Conservation (phyloP, 1,140 invertebrate species). For the Drosophila mauritiana region DNA sequence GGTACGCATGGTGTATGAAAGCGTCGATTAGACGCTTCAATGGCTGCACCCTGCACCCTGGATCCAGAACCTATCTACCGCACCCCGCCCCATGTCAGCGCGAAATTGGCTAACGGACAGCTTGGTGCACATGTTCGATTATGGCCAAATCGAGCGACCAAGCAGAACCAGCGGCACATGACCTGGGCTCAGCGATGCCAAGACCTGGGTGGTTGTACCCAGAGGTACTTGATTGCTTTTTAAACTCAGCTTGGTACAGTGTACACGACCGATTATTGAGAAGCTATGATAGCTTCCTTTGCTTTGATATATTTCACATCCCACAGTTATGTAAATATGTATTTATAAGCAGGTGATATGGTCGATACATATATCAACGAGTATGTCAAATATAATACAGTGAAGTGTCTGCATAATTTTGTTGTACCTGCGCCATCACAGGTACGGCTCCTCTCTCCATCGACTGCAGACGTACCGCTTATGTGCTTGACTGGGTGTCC, state of each 20-base stretch:
- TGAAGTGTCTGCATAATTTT: neutral
- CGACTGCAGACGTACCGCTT: neutral
- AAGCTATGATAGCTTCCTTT: too few species aligned
- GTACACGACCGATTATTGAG: too few species aligned
- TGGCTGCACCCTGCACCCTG: conserved; percentile 7
- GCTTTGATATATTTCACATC: too few species aligned
- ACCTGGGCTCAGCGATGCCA: conserved; percentile 16
- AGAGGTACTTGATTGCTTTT: neutral
- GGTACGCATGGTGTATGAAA: conserved; percentile 39
- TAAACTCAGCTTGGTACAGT: neutral
- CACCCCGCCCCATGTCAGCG: conserved; percentile 33
- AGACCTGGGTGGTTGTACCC: conserved; percentile 3
- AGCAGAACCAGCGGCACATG: conserved; percentile 66
- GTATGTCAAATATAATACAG: too few species aligned
- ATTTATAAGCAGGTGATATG: too few species aligned
- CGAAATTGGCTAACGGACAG: conserved; percentile 46
- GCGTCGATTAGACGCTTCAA: conserved; percentile 68
- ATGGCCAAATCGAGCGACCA: conserved; percentile 69
- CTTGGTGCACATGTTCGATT: conserved; percentile 73
- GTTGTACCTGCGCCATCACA: neutral
- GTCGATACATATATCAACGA: too few species aligned
- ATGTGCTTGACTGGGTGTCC: conserved; percentile 62
- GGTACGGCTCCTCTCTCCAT: conserved; percentile 2
- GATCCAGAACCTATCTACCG: conserved; percentile 9
- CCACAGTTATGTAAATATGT: too few species aligned